A percentile compares a stretch with the other conserved stretches of the same genome.
phyloP scores from a whole-genome alignment of 2,113 vertebrate genomes.

The Microcebus murinus region DNA sequence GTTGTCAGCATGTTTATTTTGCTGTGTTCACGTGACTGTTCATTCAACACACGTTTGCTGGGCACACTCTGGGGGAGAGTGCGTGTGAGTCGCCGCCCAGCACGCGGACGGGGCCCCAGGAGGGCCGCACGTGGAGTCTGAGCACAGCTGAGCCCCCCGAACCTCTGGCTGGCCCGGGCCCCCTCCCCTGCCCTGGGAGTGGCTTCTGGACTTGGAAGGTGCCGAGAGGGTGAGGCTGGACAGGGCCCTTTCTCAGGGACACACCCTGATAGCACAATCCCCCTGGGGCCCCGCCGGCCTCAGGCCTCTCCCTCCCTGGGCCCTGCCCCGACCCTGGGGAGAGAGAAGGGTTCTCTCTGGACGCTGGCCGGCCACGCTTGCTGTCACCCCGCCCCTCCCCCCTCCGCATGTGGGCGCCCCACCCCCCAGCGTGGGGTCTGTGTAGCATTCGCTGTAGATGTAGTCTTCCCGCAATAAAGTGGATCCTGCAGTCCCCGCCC shows the following conservation, averaged over 20 bases:
- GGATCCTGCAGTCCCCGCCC: background rate
- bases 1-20: background rate
- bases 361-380: conserved; percentile 50
- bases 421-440: conserved; percentile 39
- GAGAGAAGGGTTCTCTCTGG: background rate
- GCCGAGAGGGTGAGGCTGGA: background rate
- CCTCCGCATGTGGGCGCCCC: conserved; percentile 74
- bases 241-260: conserved; percentile 78
- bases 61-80: background rate
- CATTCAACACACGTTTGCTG: background rate
- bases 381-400: background rate
- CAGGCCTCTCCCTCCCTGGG: background rate
- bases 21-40: background rate
- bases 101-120: fast-evolving
- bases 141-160: background rate
- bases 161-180: background rate
- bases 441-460: conserved; percentile 65
- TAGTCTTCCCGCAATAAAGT: conserved; percentile 80
- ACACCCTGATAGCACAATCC: conserved; percentile 81
- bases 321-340: background rate
- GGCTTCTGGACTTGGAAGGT: conserved; percentile 29
- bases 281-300: conserved; percentile 4
- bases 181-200: background rate
- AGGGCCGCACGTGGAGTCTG: background rate
- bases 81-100: background rate